Evolutionary conservation across 2,113 vertebrate species (phyloP).

Genomic region (Bujurquina vittata): DNA sequence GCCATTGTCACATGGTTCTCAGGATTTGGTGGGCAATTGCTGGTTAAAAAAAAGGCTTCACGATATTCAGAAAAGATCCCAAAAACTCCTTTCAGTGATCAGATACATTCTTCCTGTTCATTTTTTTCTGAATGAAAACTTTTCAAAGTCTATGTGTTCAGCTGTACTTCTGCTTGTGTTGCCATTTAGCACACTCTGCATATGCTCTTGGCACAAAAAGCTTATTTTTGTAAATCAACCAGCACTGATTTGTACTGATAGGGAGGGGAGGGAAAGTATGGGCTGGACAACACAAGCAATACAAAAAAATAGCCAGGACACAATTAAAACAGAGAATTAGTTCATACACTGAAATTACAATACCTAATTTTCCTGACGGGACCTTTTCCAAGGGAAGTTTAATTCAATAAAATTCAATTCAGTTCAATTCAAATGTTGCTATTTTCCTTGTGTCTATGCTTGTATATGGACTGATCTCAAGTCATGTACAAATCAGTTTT

Average conservation of each 20-base stretch:
- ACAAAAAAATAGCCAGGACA: not conserved
- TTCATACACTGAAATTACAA: not conserved
- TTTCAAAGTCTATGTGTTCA: constrained; percentile 6
- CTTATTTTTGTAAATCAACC: constrained; percentile 4
- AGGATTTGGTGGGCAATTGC: constrained; percentile 52
- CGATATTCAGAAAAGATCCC: constrained; percentile 35
- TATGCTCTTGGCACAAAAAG: constrained; percentile 6
- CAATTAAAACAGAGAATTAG: not conserved
- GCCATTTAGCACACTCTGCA: constrained; percentile 3
- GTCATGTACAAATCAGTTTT: not conserved
- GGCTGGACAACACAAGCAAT: not conserved
- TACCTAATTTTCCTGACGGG: too few relatives aligned
- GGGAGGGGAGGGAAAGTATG: not conserved
- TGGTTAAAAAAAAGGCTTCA: constrained; percentile 34
- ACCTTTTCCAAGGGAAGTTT: too few relatives aligned
- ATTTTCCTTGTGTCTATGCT: not conserved
- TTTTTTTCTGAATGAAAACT: constrained; percentile 8
- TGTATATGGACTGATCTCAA: not conserved
- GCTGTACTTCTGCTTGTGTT: constrained; percentile 5
- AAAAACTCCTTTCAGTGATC: constrained; percentile 43
- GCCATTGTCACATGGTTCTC: constrained; percentile 73
- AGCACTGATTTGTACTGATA: not conserved
- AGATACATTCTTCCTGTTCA: constrained; percentile 42
- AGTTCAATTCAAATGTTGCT: too few relatives aligned
- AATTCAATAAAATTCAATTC: too few relatives aligned